Base-by-base conservation (phyloP, 1,140 invertebrate species). In the Procambarus virginalis region DNA sequence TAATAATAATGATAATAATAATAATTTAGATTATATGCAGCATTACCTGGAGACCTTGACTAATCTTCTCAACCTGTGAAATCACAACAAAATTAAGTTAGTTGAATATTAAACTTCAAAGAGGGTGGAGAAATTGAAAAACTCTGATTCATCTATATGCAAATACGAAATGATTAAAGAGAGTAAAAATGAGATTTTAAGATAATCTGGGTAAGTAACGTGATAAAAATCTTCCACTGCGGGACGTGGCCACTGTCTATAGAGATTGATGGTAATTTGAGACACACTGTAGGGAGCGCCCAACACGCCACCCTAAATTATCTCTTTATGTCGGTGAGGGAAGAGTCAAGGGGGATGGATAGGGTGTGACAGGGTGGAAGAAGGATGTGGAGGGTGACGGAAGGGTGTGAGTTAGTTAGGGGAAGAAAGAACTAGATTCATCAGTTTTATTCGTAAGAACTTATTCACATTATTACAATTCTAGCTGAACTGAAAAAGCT, bases 161-260 rank as follows among this genome's bases (percentile, higher is more conserved):
- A 82, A 82, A 82, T 82, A 82, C 68, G 80, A 82, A 3, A 64
- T 82, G 58, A 82, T 82, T 82, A 82, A 68, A 82, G 60, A 82
- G 80, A 46, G 34, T 64, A 82, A 82, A 82, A 82, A 82, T 82
- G 58, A 68, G 58, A 82, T 82, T 82, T 20, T 64, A 45, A 46
- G 80, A 68, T 82, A 82, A 82, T 48, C 22, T 10, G 60, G 6
- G 34, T 6, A 49, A 14, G 48, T 20, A 68, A 82, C 45, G 45
- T 68, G 80, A 82, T 82, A 82, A 82, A 82, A 82, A 68, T 64
- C 80, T 5, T 64, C 58, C 58, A 60, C 17, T 73, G 22, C 4
- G 22, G 68, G 22, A 34, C 5, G n/a, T 34, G 22, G 22, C 68
- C 22, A 73, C 68, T 8, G n/a, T 73, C 5, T 73, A 22, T 34